A percentile compares a stretch with the other conserved stretches of the same genome.
These are phyloP conservation scores for Clarias fuscus DNA, from an alignment of 2,797 vertebrate species.

Conservation along the genomic window DNA sequence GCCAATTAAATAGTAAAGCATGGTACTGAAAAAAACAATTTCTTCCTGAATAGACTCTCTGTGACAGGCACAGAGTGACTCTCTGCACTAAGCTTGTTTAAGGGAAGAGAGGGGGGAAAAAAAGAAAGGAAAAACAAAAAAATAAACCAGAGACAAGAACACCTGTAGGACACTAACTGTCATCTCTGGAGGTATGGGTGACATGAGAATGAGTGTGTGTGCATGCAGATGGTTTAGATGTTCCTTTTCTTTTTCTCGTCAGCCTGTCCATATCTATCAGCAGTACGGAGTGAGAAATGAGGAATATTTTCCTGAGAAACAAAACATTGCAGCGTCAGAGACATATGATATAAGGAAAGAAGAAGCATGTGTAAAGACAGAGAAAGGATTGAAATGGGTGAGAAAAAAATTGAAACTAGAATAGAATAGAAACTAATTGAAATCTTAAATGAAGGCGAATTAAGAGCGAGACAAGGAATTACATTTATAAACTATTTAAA, in stretches of 20 bases:
- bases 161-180: conserved; percentile 24
- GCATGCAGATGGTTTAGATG: conserved; percentile 4
- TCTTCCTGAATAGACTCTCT: not conserved
- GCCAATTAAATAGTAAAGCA: conserved; percentile 29
- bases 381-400: not conserved
- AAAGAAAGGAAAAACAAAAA: not conserved
- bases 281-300: not conserved
- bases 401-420: not conserved
- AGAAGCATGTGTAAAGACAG: not conserved
- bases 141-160: not conserved
- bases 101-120: not conserved
- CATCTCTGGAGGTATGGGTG: conserved; percentile 21
- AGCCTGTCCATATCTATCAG: not conserved
- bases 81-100: conserved; percentile 12
- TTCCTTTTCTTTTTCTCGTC: conserved; percentile 33
- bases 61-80: not conserved
- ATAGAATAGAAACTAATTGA: not conserved
- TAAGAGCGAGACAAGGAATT: not conserved
- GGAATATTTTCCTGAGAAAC: not conserved
- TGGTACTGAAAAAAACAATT: not conserved
- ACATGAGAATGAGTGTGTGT: conserved; percentile 14
- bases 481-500: not conserved
- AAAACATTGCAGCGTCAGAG: not conserved
- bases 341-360: not conserved
- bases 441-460: not conserved